Evolutionary conservation across 2,797 vertebrate genomes (phyloP).

Genomic region (Acomys russatus): DNA sequence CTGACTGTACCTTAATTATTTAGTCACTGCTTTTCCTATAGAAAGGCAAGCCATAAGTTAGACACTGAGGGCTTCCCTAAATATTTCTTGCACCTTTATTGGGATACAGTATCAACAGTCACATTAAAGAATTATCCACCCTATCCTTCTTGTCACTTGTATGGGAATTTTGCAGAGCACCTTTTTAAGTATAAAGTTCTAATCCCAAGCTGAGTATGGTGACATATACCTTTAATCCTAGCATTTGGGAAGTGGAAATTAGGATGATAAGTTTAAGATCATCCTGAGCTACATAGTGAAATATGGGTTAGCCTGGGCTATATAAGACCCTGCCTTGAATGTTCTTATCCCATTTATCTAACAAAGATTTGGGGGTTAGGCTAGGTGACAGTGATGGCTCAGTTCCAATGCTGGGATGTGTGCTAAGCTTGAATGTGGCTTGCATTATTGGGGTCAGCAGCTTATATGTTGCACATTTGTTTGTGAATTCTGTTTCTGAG

Average conservation of each 20-base stretch:
- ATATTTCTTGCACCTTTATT: conserved; percentile 61
- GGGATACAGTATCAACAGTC: conserved; percentile 55
- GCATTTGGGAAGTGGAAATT: not conserved
- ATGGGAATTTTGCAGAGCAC: conserved; percentile 36
- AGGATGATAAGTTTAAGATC: not conserved
- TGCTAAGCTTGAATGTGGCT: conserved; percentile 54
- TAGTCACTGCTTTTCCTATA: conserved; percentile 30
- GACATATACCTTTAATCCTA: not conserved
- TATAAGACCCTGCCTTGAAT: not conserved
- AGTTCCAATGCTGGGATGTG: conserved; percentile 77
- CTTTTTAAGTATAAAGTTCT: conserved; percentile 81
- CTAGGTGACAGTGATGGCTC: conserved; percentile 83
- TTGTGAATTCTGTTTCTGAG: conserved; percentile 83
- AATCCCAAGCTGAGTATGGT: conserved; percentile 43
- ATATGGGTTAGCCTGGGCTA: not conserved
- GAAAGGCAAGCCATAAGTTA: conserved; percentile 64
- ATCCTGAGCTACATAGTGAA: not conserved
- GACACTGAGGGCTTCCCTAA: conserved; percentile 43
- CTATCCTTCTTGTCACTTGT: conserved; percentile 43
- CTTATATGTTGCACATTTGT: conserved; percentile 84
- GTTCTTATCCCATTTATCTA: conserved; percentile 67
- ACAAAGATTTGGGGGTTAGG: conserved; percentile 66
- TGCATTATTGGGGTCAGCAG: conserved; percentile 84
- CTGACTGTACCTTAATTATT: not conserved
- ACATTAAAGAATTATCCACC: conserved; percentile 58